phyloP scores from a whole-genome alignment of 2,888 invertebrate species.

The Cryptophagus acutangulus region DNA sequence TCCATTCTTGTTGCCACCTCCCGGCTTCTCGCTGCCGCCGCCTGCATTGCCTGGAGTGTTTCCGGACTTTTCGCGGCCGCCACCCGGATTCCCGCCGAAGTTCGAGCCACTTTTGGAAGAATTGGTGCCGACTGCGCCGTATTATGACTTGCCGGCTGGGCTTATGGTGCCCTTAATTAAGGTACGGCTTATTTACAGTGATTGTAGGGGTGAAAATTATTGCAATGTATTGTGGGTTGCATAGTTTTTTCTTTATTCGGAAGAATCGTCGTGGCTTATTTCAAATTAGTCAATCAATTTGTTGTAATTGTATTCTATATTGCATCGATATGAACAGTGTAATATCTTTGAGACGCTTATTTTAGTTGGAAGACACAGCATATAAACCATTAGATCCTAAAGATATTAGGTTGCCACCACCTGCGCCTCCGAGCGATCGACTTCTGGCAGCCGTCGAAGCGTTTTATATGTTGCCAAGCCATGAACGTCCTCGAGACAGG shows the following conservation, averaged over 20 bases:
- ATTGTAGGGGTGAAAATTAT: too few species aligned
- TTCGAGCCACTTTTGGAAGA: slow-evolving; percentile 58
- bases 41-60: slow-evolving; percentile 55
- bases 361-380: slow-evolving; percentile 78
- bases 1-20: slow-evolving; percentile 55
- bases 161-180: slow-evolving; percentile 96
- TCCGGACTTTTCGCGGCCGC: slow-evolving; percentile 83
- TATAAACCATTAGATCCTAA: slow-evolving; percentile 88
- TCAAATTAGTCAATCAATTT: too few species aligned
- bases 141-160: slow-evolving; percentile 95
- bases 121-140: slow-evolving; percentile 85
- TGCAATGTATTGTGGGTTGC: too few species aligned
- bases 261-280: too few species aligned
- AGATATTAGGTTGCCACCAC: slow-evolving; percentile 87
- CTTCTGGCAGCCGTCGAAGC: slow-evolving; percentile 91
- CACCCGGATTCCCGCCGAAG: slow-evolving; percentile 63
- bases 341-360: slow-evolving; percentile 31
- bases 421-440: slow-evolving; percentile 90
- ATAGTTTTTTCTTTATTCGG: too few species aligned
- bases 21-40: slow-evolving; percentile 51
- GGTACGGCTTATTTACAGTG: too few species aligned
- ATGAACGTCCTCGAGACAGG: slow-evolving; percentile 92
- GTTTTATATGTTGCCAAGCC: slow-evolving; percentile 91
- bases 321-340: slow-evolving; percentile 7
- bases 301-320: slow-evolving; percentile 5